Percentiles rank a stretch among this genome's conserved stretches.
Evolutionary conservation across 2,888 invertebrate species (phyloP).

Genomic region (Drosophila demipolita): DNA sequence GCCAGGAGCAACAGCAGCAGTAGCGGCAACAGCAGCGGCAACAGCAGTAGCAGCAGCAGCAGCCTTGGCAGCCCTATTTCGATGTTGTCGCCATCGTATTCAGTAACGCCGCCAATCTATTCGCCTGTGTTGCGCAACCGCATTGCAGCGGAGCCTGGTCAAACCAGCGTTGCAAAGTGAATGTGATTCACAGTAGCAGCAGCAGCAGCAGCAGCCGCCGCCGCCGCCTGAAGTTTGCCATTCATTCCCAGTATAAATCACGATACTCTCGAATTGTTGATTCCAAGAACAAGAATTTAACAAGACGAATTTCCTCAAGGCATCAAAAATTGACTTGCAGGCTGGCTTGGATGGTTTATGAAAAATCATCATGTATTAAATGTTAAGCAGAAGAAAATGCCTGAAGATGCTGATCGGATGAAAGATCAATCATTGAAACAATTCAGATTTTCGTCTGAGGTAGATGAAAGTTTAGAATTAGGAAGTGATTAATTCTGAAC

Average conservation of each 20-base stretch:
- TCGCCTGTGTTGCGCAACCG: constrained; percentile 46
- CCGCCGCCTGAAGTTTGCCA: background rate
- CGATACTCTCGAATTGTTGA: background rate
- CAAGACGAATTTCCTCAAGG: background rate
- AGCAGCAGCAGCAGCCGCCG: background rate
- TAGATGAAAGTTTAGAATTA: too few species aligned
- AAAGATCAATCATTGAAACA: too few species aligned
- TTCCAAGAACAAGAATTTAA: background rate
- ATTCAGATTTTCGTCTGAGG: too few species aligned
- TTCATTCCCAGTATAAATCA: background rate
- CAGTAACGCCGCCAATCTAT: constrained; percentile 60
- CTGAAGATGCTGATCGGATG: too few species aligned
- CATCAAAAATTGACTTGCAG: fast-evolving
- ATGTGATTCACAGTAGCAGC: constrained; percentile 34
- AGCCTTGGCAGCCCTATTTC: constrained; percentile 6
- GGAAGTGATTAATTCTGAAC: too few species aligned
- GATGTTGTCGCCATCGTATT: constrained; percentile 48
- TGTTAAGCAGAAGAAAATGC: background rate
- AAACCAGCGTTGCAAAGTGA: constrained; percentile 23
- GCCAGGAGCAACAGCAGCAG: background rate
- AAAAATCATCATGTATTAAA: background rate
- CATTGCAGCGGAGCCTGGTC: constrained; percentile 3
- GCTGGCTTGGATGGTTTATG: background rate
- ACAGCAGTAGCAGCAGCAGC: background rate
- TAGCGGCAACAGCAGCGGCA: too few species aligned